Percentiles rank a stretch among this genome's conserved stretches.
Evolutionary conservation across 2,113 vertebrate species (phyloP).

Genomic region (Mus musculus): DNA sequence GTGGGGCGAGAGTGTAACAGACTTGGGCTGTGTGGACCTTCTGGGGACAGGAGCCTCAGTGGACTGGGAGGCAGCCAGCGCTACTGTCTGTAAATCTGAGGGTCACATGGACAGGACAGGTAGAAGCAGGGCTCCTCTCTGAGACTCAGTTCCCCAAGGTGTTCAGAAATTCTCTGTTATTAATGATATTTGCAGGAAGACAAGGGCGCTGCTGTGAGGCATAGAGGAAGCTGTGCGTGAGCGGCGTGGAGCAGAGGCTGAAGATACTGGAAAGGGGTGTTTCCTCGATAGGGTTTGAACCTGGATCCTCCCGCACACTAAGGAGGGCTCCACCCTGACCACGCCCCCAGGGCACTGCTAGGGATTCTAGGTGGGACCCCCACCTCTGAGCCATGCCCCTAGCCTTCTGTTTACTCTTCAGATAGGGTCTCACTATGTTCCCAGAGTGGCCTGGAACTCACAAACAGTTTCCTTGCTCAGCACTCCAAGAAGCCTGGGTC

Average conservation of each 20-base stretch:
- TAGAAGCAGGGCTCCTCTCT: background rate
- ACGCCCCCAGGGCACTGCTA: background rate
- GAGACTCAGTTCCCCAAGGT: background rate
- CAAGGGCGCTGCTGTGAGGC: background rate
- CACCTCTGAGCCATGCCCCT: background rate
- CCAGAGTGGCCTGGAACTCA: background rate
- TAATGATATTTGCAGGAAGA: background rate
- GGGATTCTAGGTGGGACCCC: background rate
- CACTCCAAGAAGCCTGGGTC: too few relatives aligned
- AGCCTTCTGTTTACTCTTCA: background rate
- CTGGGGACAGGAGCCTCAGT: background rate
- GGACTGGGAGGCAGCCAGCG: too few relatives aligned
- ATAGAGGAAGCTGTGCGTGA: background rate
- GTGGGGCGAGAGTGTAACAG: accelerated
- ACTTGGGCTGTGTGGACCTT: background rate
- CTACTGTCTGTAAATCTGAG: background rate
- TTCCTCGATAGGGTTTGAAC: background rate
- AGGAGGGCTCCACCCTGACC: background rate
- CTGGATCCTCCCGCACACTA: background rate
- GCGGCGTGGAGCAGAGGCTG: background rate
- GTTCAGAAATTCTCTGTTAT: background rate
- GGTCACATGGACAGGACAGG: too few relatives aligned
- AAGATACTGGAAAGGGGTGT: background rate
- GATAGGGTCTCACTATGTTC: background rate
- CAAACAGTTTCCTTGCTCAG: background rate